phyloP scores from a whole-genome alignment of 1,140 invertebrate genomes.

The Papilio machaon region DNA sequence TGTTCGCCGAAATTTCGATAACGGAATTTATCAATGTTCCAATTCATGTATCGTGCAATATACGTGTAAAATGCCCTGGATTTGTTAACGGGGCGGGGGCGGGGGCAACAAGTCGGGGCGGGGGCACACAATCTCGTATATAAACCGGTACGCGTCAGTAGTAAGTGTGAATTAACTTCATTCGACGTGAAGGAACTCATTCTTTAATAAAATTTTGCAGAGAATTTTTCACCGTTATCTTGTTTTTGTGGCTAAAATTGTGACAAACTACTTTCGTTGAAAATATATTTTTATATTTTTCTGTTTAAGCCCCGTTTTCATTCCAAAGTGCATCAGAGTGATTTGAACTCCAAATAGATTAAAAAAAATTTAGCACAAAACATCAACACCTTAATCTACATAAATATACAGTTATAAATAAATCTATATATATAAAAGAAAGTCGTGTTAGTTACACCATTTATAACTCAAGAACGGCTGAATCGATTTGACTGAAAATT shows the following conservation, averaged over 20 bases:
- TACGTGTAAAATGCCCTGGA: not conserved
- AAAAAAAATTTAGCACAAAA: not conserved
- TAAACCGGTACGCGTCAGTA: conserved; percentile 15
- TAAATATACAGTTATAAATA: not conserved
- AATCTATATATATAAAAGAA: no score
- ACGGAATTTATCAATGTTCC: conserved; percentile 37
- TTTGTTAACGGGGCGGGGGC: not conserved
- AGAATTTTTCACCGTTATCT: conserved; percentile 6
- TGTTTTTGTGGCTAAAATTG: not conserved
- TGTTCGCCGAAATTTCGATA: conserved; percentile 32
- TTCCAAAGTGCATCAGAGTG: no score
- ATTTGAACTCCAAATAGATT: no score
- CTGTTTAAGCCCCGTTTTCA: not conserved
- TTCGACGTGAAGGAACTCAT: not conserved
- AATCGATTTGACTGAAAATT: no score
- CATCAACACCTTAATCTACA: not conserved
- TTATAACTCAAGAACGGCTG: no score
- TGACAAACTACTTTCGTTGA: not conserved
- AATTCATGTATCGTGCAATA: conserved; percentile 27
- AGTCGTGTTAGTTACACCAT: no score
- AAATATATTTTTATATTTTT: not conserved
- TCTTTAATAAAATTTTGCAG: conserved; percentile 9
- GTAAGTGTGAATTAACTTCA: conserved; percentile 28
- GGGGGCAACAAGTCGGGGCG: not conserved
- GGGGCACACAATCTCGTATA: not conserved